Evolutionary conservation across 2,113 vertebrate genomes (phyloP).

Genomic region (Oophaga pumilio): DNA sequence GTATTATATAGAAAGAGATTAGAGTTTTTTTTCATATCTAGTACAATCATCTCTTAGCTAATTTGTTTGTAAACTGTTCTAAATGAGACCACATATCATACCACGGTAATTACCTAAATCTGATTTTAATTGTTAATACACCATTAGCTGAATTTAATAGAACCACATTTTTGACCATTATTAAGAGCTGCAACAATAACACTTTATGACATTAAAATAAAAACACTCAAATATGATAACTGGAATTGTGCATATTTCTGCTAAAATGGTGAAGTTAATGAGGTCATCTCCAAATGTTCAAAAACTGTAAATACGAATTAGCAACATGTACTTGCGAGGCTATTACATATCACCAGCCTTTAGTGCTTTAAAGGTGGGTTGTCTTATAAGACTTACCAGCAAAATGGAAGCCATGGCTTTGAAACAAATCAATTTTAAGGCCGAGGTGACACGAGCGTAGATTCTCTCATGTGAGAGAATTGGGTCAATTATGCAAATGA

Average conservation of each 20-base stretch:
- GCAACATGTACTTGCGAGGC: background rate
- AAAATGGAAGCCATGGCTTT: too few species aligned
- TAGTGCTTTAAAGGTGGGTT: background rate
- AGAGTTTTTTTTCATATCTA: background rate
- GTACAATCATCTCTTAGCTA: constrained; percentile 12
- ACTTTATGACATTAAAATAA: constrained; percentile 38
- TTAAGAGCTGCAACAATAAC: constrained; percentile 43
- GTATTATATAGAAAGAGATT: background rate
- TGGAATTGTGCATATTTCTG: constrained; percentile 19
- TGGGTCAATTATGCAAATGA: too few species aligned
- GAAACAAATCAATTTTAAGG: too few species aligned
- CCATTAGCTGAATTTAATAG: constrained; percentile 29
- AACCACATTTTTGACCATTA: constrained; percentile 45
- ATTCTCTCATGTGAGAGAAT: too few species aligned
- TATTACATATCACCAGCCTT: background rate
- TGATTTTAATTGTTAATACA: constrained; percentile 33
- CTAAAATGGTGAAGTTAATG: constrained; percentile 17
- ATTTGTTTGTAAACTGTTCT: constrained; percentile 39
- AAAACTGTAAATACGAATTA: too few species aligned
- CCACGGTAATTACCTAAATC: constrained; percentile 47
- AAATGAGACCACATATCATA: constrained; percentile 27
- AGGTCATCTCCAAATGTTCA: constrained; percentile 6
- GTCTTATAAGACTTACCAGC: background rate
- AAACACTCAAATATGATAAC: constrained; percentile 30
- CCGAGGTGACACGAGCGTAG: too few species aligned